phyloP scores from a whole-genome alignment of 2,797 vertebrate species.

The Poecilia velifera region DNA sequence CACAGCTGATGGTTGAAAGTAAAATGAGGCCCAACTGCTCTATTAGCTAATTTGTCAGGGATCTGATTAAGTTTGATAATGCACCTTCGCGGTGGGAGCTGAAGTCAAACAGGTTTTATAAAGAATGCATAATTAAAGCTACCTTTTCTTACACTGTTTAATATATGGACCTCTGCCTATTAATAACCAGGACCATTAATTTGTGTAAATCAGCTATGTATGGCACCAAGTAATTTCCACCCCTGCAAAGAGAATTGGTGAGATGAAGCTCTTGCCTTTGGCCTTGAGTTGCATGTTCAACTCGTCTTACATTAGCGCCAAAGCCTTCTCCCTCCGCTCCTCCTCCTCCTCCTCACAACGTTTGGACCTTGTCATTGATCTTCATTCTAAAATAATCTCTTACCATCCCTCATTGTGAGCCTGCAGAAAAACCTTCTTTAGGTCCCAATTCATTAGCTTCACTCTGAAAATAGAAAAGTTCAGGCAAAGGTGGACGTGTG shows the following conservation, averaged over 20 bases:
- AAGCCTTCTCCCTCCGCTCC: constrained; percentile 44
- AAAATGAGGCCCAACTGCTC: constrained; percentile 29
- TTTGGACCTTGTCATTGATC: constrained; percentile 81
- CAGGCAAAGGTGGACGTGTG: constrained; percentile 71
- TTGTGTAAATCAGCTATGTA: constrained; percentile 78
- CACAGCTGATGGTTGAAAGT: constrained; percentile 29
- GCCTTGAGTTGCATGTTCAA: constrained; percentile 76
- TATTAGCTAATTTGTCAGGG: constrained; percentile 56
- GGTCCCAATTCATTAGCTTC: constrained; percentile 77
- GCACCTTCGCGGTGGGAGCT: constrained; percentile 45
- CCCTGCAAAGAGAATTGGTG: constrained; percentile 72
- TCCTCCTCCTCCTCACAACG: constrained; percentile 65
- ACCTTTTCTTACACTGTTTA: constrained; percentile 82
- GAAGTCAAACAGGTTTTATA: constrained; percentile 80
- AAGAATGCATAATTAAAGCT: constrained; percentile 83
- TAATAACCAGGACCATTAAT: constrained; percentile 80
- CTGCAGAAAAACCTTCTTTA: constrained; percentile 79
- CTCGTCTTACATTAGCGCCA: constrained; percentile 70
- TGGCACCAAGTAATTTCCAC: constrained; percentile 78
- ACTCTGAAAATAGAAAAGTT: constrained; percentile 80
- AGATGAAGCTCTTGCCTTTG: constrained; percentile 78
- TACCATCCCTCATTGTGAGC: constrained; percentile 79
- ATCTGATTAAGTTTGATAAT: constrained; percentile 63
- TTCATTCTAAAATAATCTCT: constrained; percentile 84
- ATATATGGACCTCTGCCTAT: constrained; percentile 80